These are phyloP conservation scores for Netelia fuscicornis DNA, from an alignment of 2,888 invertebrate species.

Conservation along the genomic window DNA sequence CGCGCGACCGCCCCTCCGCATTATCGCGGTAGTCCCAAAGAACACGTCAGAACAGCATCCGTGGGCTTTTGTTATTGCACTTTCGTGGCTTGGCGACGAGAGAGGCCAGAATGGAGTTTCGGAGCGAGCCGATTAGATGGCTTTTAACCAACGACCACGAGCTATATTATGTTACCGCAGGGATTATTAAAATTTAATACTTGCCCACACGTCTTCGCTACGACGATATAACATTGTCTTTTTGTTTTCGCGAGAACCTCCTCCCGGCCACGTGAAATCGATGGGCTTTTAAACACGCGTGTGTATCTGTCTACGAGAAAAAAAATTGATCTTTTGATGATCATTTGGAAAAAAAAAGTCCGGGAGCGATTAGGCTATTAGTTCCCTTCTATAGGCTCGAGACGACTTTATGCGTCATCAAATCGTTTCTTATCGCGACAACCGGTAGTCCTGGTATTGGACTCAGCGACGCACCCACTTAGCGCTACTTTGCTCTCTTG, in stretches of 20 bases:
- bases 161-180: constrained; percentile 65
- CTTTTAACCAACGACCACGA: constrained; percentile 55
- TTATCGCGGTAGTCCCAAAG: constrained; percentile 25
- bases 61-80: constrained; percentile 50
- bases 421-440: constrained; percentile 60
- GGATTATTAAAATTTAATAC: constrained; percentile 66
- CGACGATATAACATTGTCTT: not conserved
- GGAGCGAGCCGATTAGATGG: constrained; percentile 68
- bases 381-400: constrained; percentile 12
- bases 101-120: constrained; percentile 50
- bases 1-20: not conserved
- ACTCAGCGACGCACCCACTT: constrained; percentile 42
- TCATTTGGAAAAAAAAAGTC: constrained; percentile 41
- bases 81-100: constrained; percentile 40
- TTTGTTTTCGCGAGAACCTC: not conserved
- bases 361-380: constrained; percentile 55
- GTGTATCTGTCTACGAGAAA: constrained; percentile 9
- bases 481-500: constrained; percentile 23
- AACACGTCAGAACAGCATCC: constrained; percentile 32
- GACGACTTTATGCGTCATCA: constrained; percentile 49
- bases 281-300: not conserved
- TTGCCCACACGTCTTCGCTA: not conserved
- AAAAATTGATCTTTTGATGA: constrained; percentile 21
- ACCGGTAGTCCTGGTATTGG: constrained; percentile 25
- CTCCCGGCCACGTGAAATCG: not conserved